Percentiles rank a stretch among this genome's conserved stretches.
phyloP scores from a whole-genome alignment of 2,113 vertebrate genomes.

The Nesogale talazaci region DNA sequence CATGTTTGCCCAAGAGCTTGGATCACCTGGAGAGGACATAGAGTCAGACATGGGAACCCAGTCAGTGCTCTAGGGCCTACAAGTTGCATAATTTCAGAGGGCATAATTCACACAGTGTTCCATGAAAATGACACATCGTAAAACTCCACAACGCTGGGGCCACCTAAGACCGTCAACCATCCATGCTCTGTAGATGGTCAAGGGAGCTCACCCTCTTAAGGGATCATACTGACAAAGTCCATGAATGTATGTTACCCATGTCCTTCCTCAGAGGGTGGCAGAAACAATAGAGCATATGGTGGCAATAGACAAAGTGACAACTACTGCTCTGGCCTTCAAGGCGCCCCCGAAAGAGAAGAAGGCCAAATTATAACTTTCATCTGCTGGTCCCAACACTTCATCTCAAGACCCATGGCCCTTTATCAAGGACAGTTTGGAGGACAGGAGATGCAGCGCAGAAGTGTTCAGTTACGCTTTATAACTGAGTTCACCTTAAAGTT shows the following conservation, averaged over 20 bases:
- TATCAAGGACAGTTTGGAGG: neutral
- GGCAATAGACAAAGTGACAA: neutral
- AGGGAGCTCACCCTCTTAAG: neutral
- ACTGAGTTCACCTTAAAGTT: neutral
- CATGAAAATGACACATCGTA: neutral
- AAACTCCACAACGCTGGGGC: neutral
- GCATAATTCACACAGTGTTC: neutral
- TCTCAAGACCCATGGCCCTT: neutral
- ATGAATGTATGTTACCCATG: rapidly evolving
- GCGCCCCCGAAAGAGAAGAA: too few species aligned
- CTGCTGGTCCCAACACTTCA: neutral
- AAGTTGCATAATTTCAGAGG: neutral
- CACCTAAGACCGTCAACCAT: rapidly evolving
- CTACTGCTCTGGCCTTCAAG: neutral
- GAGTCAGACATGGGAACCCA: rapidly evolving
- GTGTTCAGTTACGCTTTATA: neutral
- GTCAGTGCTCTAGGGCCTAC: rapidly evolving
- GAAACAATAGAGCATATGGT: neutral
- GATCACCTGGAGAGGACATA: constrained; percentile 84
- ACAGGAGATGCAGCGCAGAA: neutral
- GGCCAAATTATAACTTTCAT: too few species aligned
- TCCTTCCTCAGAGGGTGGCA: neutral
- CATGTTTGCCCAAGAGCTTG: constrained; percentile 92
- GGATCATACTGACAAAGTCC: neutral
- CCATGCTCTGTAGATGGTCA: neutral